Evolutionary conservation across 2,113 vertebrate species (phyloP).

Genomic region (Rhynchomys soricoides): DNA sequence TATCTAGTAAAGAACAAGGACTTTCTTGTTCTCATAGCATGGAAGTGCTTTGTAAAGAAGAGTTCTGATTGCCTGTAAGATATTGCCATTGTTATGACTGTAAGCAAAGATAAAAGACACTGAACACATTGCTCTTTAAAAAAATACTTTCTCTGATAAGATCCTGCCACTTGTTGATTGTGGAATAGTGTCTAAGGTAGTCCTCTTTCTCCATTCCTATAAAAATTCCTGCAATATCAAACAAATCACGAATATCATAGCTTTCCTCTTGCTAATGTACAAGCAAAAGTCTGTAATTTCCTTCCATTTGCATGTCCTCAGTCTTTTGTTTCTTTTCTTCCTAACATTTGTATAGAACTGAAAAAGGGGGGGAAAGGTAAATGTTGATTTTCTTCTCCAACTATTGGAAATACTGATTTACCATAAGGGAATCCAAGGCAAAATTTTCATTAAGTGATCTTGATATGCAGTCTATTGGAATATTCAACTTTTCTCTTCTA

Average conservation of each 20-base stretch:
- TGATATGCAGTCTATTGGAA: slow-evolving; percentile 77
- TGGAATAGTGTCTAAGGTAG: background rate
- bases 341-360: slow-evolving; percentile 36
- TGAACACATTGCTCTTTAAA: background rate
- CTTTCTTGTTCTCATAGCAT: background rate
- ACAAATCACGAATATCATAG: slow-evolving; percentile 33
- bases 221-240: slow-evolving; percentile 21
- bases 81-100: background rate
- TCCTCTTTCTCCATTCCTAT: background rate
- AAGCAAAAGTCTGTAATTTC: background rate
- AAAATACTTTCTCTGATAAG: background rate
- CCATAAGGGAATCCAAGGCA: slow-evolving; percentile 67
- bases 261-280: background rate
- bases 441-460: slow-evolving; percentile 76
- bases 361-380: background rate
- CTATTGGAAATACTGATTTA: background rate
- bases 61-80: slow-evolving; percentile 27
- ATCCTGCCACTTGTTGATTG: background rate
- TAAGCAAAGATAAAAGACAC: slow-evolving; percentile 5
- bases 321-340: background rate
- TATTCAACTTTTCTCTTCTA: slow-evolving; percentile 75
- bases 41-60: slow-evolving; percentile 33
- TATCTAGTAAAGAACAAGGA: background rate
- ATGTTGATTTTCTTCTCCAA: slow-evolving; percentile 26
- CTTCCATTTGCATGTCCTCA: background rate